Base-by-base conservation (phyloP, 2,113 vertebrate species). In the Crypturellus undulatus region DNA sequence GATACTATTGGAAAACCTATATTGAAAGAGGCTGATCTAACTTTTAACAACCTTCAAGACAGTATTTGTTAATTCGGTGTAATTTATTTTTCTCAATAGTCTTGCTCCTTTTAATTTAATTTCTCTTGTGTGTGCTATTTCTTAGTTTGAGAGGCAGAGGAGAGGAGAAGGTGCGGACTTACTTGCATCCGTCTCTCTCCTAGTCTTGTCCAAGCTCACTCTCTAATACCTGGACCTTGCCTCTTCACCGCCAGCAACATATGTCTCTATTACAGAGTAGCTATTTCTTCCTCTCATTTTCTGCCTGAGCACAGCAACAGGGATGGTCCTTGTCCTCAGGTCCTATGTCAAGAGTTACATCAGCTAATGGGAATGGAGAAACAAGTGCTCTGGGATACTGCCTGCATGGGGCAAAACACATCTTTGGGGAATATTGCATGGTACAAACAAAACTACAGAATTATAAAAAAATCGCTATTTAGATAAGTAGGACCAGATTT, bases 61-160 rank as follows among this genome's bases (percentile, higher is more conserved):
- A 47, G 17, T 92, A 65, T 79, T 90, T 91, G 15, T n/a, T 92
- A 79, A 92, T 89, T 86, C 79, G 30, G 19, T 84, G 30, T 67
- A 79, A 86, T n/a, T 87, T 43, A 81, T 84, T 95, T 94, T 94
- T 94, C 62, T 94, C 47, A 81, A 9, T 90, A 70, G 91, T 92
- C 60, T 12, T 65, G 22, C 89, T 75, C 28, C 43, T 94, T 88
- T 78, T 83, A 71, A 83, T 92, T 45, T 77, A 47, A 63, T 92
- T 89, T 72, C 25, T 89, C 88, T 90, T 64, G 62, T 68, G 8
- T 67, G 30, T 67, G 15, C n/a, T 22, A 7, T 21, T 70, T 85
- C 60, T 89, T 14, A 38, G 60, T 89, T 87, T 62, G 32, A n/a
- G 32, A 62, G 7, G 79, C 43, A 78, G 26, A 86, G 24, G 13